A percentile compares a stretch with the other conserved stretches of the same genome.
Evolutionary conservation across 2,888 invertebrate genomes (phyloP).

Genomic region (Synanthedon tipuliformis): DNA sequence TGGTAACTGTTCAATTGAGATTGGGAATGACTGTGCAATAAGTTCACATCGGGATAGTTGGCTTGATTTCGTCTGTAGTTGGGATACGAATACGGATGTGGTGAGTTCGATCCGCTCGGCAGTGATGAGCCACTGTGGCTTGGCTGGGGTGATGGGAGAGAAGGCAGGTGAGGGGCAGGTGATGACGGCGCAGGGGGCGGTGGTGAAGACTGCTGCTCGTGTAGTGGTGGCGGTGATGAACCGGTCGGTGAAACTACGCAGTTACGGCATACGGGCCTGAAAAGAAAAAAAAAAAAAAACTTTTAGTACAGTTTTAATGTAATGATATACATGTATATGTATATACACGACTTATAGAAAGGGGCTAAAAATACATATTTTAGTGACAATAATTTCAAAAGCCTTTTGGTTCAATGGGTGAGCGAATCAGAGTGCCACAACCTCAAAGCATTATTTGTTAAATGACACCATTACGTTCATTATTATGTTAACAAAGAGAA

Average conservation of each 20-base stretch:
- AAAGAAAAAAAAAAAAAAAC: conserved; percentile 18
- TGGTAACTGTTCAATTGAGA: conserved; percentile 42
- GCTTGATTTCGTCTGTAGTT: conserved; percentile 46
- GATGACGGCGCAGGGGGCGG: conserved; percentile 54
- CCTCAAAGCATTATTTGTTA: too few species aligned
- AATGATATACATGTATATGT: conserved; percentile 2
- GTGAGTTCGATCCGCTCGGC: conserved; percentile 51
- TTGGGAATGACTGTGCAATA: conserved; percentile 41
- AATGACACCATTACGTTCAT: too few species aligned
- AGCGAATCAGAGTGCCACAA: too few species aligned
- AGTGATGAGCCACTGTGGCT: conserved; percentile 49
- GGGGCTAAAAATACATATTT: conserved; percentile 2
- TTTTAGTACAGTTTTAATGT: conserved; percentile 7
- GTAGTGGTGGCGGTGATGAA: conserved; percentile 52
- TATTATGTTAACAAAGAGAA: too few species aligned
- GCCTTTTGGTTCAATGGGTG: too few species aligned
- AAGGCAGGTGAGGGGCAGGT: conserved; percentile 36
- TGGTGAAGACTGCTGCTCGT: conserved; percentile 44
- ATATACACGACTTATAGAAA: conserved; percentile 8
- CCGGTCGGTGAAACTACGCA: conserved; percentile 75
- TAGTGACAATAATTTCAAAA: too few species aligned
- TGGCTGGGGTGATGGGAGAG: conserved; percentile 49
- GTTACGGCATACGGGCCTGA: conserved; percentile 85
- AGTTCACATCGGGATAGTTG: conserved; percentile 36
- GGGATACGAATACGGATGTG: conserved; percentile 54